A percentile compares a stretch with the other conserved stretches of the same genome.
Conservation (phyloP, 2,113 vertebrate genomes). For the Megaceryle torquata region DNA sequence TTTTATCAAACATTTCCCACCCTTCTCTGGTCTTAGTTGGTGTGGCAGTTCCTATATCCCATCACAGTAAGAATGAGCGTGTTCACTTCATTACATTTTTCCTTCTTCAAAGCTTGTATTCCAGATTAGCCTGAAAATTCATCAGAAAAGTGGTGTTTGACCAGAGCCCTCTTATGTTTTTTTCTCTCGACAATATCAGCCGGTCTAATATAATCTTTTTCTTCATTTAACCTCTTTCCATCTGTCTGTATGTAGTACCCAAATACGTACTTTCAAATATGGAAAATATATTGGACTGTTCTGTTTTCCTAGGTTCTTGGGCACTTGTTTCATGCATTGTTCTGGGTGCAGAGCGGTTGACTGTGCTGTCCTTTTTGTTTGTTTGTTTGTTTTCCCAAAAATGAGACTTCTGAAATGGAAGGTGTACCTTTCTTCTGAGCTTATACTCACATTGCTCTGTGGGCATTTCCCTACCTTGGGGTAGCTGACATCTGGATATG, state of each 20-base stretch:
- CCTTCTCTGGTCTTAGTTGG: conserved; percentile 7
- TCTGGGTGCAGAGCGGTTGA: not conserved
- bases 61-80: accelerated
- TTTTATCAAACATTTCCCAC: conserved; percentile 57
- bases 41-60: not conserved
- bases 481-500: not conserved
- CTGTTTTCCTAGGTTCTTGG: not conserved
- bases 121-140: not conserved
- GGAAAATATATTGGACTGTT: not conserved
- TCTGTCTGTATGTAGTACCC: not conserved
- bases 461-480: not conserved
- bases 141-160: not conserved
- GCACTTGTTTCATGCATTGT: not conserved
- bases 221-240: not conserved
- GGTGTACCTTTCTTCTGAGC: not conserved
- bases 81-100: not conserved
- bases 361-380: not conserved
- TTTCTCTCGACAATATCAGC: not conserved
- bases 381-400: not conserved
- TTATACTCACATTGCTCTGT: not conserved
- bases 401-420: not conserved
- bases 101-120: not conserved
- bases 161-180: not conserved
- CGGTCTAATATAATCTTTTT: not conserved
- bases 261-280: not conserved